These are phyloP conservation scores for Lumbricus terrestris DNA, from an alignment of 2,888 invertebrate species.

Conservation along the genomic window DNA sequence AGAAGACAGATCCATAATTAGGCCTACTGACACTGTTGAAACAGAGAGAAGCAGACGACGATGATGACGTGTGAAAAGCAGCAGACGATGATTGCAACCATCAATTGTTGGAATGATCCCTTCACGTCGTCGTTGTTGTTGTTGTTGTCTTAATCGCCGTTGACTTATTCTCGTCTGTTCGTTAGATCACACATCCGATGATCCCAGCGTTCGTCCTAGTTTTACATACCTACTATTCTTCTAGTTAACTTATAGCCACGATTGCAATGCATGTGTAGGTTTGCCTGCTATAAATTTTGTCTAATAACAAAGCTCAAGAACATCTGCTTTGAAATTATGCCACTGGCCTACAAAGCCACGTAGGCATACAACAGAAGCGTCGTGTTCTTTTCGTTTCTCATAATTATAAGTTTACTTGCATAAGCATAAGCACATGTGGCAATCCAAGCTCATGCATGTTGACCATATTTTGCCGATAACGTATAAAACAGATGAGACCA, in stretches of 20 bases:
- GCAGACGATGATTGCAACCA: no score
- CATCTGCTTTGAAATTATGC: neutral
- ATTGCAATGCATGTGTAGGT: neutral
- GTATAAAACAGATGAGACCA: neutral
- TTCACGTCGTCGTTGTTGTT: no score
- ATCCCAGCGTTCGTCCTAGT: neutral
- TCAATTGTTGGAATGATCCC: no score
- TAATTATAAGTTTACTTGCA: neutral
- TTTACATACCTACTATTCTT: neutral
- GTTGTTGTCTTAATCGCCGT: neutral
- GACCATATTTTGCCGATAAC: neutral
- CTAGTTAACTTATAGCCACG: neutral
- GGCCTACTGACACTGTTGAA: no score
- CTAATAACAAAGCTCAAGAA: neutral
- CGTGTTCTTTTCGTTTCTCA: no score
- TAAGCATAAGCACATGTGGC: neutral
- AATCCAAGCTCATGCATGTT: neutral
- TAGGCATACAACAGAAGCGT: no score
- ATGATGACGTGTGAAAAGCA: no score
- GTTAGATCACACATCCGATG: neutral
- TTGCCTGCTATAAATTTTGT: neutral
- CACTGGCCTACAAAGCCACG: neutral
- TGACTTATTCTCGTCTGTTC: no score
- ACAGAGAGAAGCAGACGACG: no score
- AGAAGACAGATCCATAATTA: no score